These are phyloP conservation scores for Lepilemur ruficaudatus DNA, from an alignment of 2,797 vertebrate genomes.

Conservation along the genomic window DNA sequence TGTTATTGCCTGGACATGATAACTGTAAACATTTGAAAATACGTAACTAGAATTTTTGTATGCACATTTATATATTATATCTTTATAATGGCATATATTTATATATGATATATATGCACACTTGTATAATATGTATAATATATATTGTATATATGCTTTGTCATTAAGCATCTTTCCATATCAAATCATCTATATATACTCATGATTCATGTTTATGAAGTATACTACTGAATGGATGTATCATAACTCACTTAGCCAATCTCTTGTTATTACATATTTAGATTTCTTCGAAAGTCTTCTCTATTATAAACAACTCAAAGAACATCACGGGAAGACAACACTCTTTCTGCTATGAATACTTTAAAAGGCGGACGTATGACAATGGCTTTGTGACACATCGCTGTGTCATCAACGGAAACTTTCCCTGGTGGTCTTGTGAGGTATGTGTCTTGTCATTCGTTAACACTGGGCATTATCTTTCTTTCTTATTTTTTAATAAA, in stretches of 20 bases:
- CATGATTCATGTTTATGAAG: neutral
- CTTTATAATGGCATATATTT: no score
- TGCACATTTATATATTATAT: neutral
- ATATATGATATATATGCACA: no score
- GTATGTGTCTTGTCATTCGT: neutral
- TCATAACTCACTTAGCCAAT: neutral
- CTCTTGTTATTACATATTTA: neutral
- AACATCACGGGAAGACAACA: neutral
- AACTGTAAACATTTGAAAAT: neutral
- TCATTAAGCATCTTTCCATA: neutral
- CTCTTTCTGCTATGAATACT: neutral
- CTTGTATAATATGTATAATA: no score
- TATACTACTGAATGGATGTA: neutral
- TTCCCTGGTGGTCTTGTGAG: neutral
- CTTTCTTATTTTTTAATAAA: neutral
- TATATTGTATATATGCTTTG: neutral
- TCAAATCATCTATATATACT: neutral
- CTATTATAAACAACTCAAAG: neutral
- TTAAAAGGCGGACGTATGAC: neutral
- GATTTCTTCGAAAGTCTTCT: neutral
- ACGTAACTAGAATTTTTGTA: neutral
- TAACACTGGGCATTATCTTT: neutral
- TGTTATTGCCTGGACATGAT: neutral
- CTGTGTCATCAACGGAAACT: neutral
- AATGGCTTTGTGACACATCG: neutral